Evolutionary conservation across 2,113 vertebrate species (phyloP), one percentile per base, ranked within the genome.

Genomic region (Anseranas semipalmata): DNA sequence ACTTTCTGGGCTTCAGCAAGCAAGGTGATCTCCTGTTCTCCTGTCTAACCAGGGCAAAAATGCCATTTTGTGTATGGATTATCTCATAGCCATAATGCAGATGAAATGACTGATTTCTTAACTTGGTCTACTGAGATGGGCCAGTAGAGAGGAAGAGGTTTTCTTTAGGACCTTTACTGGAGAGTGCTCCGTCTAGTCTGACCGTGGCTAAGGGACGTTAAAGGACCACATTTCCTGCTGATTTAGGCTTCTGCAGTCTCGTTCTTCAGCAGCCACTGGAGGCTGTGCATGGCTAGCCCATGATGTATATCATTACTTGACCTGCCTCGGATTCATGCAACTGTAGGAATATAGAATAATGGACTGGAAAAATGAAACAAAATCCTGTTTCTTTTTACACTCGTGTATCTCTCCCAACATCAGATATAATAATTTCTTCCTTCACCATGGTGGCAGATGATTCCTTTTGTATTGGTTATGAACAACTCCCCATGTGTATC

Each of bases 11-110:
- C 28, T 84, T 48, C 18, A 32, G 15, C 10, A 89, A 67, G 39
- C 27, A 43, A 78, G 18, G 25, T 0, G 0, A 25, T 56, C 14
- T 56, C 17, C 7, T 0, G 1, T n/a, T 89, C n/a, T 25, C 8
- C 25, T 68, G 15, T 75, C 48, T 37, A 75, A 18, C 12, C 9
- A 37, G 27, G 25, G 19, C 3, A 45, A 65, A 89, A 85, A 60
- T 19, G 11, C 21, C 4, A 10, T 33, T 94, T 78, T 72, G 4
- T 70, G 1, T 70, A 74, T 33, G 21, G 60, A 84, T 80, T 9
- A 4, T 39, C 32, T 95, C 50, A 25, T 1, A 58, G 9, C 16
- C 17, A 37, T n/a, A 66, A 83, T 17, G 25, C 48, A 83, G 60
- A 55, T 50, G 11, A 80, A 73, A 72, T 55, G 12, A 37, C 6